Conservation (phyloP, 2,113 vertebrate species). For the Indicator indicator region DNA sequence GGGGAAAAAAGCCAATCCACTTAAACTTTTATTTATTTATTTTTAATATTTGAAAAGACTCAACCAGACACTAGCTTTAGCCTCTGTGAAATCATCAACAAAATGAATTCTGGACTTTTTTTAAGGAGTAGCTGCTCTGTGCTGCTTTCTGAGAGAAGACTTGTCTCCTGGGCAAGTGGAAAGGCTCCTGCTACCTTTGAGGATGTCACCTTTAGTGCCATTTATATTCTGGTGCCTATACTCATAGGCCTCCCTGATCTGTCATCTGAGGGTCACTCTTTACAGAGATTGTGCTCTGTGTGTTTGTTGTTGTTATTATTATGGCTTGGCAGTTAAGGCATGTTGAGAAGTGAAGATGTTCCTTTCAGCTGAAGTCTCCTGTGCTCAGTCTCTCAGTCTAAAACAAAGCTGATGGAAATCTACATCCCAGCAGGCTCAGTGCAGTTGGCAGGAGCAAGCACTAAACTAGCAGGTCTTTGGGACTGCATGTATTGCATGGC, state of each 20-base stretch:
- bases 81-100: neutral
- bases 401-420: neutral
- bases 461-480: neutral
- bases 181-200: neutral
- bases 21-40: neutral
- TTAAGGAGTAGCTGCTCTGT: neutral
- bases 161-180: neutral
- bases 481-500: neutral
- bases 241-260: neutral
- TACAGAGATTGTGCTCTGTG: neutral
- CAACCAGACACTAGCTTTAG: neutral
- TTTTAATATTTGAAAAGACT: neutral
- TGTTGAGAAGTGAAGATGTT: neutral
- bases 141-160: neutral
- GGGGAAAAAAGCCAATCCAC: neutral
- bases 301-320: no score
- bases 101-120: neutral
- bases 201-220: accelerated
- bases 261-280: neutral
- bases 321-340: neutral
- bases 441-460: neutral
- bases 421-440: neutral
- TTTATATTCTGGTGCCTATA: neutral
- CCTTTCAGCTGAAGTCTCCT: neutral
- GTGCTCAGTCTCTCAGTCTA: neutral